Base-by-base conservation (phyloP, 2,888 invertebrate species). In the Andrena hattorfiana region DNA sequence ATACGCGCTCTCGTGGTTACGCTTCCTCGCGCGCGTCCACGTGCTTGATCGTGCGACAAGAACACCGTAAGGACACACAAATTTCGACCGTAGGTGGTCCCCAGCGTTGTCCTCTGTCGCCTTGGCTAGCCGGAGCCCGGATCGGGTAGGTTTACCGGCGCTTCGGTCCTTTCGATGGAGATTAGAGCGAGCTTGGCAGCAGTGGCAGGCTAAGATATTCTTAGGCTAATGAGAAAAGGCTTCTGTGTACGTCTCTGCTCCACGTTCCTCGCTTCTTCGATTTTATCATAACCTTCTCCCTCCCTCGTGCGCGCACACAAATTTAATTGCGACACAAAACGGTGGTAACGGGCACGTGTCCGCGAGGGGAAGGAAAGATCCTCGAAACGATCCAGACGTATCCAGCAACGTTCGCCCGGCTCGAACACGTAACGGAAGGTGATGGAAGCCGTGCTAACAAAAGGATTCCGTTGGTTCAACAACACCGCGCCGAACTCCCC, bases 391-490 rank as follows among this genome's bases (percentile, higher is more conserved):
- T 42, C 13, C 13, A 3, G 13, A 13, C 3, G 42, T 42, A 54
- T 23, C 54, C 20, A 10, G 54, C 10, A 75, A 75, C 48, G 73
- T 56, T 68, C 16, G 26, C 54, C 54, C 30, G 71, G 67, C 42
- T 81, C 62, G 81, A 81, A 73, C 78, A 62, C 70, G 77, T 71
- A 80, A 63, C 82, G 85, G 81, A 83, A 84, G 81, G 28, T 60
- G 81, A 79, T 77, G 82, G 80, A 79, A 80, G 71, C 48, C 80
- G 72, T 77, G 83, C 67, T 85, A 87, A 87, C 87, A 87, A 85
- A 88, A 81, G 88, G 83, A 86, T 86, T 87, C 82, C 77, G 84
- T 83, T 84, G 84, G 84, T 87, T 83, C 84, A 81, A 88, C 88
- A 86, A 86, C 81, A 85, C 78, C 79, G 51, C 51, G 63, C 77